Percentiles rank a stretch among this genome's conserved stretches.
phyloP scores from a whole-genome alignment of 2,797 vertebrate genomes.

The Acanthis flammea region DNA sequence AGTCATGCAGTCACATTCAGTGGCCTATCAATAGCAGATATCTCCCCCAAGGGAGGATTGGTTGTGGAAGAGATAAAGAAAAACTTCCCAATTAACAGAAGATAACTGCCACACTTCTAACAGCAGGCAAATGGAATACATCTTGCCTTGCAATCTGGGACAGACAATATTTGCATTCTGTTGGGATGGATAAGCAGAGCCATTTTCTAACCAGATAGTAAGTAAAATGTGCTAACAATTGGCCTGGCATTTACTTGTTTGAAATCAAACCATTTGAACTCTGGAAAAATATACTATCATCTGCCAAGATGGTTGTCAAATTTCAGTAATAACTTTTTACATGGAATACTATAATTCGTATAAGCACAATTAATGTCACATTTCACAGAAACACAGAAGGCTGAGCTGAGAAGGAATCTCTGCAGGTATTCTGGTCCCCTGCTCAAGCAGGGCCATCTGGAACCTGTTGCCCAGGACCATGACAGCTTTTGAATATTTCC shows the following conservation, averaged over 20 bases:
- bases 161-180: background rate
- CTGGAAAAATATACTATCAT: background rate
- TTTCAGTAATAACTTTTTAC: background rate
- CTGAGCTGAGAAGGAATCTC: background rate
- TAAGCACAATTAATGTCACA: background rate
- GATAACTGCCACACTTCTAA: no score
- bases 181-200: background rate
- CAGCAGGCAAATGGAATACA: no score
- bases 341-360: background rate
- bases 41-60: no score
- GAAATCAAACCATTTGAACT: background rate
- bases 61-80: no score
- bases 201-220: background rate
- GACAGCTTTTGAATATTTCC: background rate
- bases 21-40: no score
- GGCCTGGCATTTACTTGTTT: background rate
- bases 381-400: background rate
- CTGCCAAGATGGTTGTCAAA: background rate
- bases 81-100: no score
- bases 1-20: no score
- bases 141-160: no score
- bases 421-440: background rate
- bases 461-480: background rate
- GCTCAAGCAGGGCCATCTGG: background rate
- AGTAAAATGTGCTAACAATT: background rate